Percentiles rank a stretch among this genome's conserved stretches.
Evolutionary conservation across 2,113 vertebrate species (phyloP).

Genomic region (Tragelaphus buxtoni): DNA sequence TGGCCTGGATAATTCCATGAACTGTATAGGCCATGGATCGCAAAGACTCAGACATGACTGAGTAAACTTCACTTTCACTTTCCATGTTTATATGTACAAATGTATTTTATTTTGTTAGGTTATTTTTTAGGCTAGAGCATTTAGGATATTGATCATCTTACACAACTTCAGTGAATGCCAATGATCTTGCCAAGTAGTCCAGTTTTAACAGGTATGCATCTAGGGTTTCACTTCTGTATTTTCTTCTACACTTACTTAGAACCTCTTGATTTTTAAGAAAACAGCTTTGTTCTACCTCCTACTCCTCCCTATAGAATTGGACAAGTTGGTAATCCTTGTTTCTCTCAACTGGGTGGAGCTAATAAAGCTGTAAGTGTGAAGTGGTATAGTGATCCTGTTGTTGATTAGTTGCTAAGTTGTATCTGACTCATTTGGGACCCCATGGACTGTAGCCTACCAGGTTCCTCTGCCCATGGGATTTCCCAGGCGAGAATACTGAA

Average conservation of each 20-base stretch:
- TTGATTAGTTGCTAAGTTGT: neutral
- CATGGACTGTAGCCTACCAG: neutral
- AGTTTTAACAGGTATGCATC: neutral
- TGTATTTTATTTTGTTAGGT: neutral
- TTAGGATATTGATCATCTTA: neutral
- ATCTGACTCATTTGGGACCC: neutral
- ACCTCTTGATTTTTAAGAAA: neutral
- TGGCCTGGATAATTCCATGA: neutral
- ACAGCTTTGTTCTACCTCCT: neutral
- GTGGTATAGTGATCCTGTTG: neutral
- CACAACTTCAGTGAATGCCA: neutral
- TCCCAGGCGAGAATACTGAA: neutral
- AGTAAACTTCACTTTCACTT: neutral
- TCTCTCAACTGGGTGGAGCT: neutral
- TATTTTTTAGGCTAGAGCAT: neutral
- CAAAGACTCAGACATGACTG: accelerated
- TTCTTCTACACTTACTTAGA: neutral
- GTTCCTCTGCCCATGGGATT: neutral
- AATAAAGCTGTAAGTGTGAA: neutral
- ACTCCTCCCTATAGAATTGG: neutral
- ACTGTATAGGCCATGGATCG: neutral
- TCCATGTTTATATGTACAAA: neutral
- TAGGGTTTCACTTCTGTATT: neutral
- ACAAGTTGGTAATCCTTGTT: neutral
- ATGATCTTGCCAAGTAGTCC: neutral